Evolutionary conservation across 2,113 vertebrate species (phyloP), one percentile per base, ranked within the genome.

Genomic region (Piaya cayana): DNA sequence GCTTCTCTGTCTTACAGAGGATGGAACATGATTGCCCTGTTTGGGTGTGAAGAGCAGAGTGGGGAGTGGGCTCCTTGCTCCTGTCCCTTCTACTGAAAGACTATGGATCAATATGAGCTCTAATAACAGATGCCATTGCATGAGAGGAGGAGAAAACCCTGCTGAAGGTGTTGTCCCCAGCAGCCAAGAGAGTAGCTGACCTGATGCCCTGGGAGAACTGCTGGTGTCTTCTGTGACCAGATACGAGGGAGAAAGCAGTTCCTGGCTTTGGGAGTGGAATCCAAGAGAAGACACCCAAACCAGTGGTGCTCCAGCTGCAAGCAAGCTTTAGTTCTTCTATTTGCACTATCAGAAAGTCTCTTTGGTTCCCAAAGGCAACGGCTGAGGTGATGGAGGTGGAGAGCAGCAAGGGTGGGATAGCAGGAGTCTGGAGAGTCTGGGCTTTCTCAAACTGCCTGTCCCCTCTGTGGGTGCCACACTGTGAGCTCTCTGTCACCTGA

Each of bases 41-140:
- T 37, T 39, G 49, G 69, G n/a, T 8, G 15, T n/a, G 71, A 34
- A 17, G 47, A 55, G 37, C 67, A 79, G 71, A 79, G 55, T 5
- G 37, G 8, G 2, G 4, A 67, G 23, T 0, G 0, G 63, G 49
- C 32, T 63, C 53, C 0, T 0, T 43, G 18, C 27, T 34, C 6
- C 49, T 26, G 0, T 37, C 1, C 0, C 47, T 68, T 37, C 49
- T 36, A 15, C 30, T 9, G 19, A 23, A 34, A 30, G 11, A 10
- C 37, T 14, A 11, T 6, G 1, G 47, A 8, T 32, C 7, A 6
- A 12, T 69, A 29, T 17, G 39, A 94, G 65, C 65, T 74, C 43
- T 18, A 21, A 2, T 42, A 56, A 27, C 22, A 67, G 30, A 9
- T 58, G 23, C n/a, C 43, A 21, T 17, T 18, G 4, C 7, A 15